Evolutionary conservation across 1,140 invertebrate species (phyloP), one percentile per base, ranked within the genome.

Genomic region (Ceratosolen solmsi): DNA sequence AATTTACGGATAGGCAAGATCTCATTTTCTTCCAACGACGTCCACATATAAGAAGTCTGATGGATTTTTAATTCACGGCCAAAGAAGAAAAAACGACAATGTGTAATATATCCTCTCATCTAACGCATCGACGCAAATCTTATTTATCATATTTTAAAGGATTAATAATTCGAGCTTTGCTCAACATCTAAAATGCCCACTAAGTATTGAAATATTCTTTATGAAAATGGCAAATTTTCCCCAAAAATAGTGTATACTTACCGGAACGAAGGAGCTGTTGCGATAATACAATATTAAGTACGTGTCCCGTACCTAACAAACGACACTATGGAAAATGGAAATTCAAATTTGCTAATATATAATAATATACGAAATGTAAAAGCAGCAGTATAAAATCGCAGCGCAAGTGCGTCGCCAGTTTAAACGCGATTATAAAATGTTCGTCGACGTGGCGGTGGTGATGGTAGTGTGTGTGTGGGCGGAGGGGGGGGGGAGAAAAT

Each of bases 1-100:
- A 89, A 92, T 91, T 90, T 90, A 82, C 83, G 54, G 20, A 73
- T 63, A 49, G 70, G 46, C 58, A 65, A 80, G 54, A 72, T 60
- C 54, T 71, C 68, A 51, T 51, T 77, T 17, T 25, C 41, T 51
- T 22, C 30, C 8, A 41, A 41, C 54, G 60, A 51, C 22, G 49
- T 54, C 25, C 78, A 11, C 49, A 46, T n/a, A 56, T 46, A 46
- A 54, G 51, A 46, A 56, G 46, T 20, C 36, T 33, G 56, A 81
- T 81, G 63, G 72, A 56, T 76, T 81, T 81, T 81, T 81, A 81
- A 81, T 81, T 81, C 80, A 9, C 5, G n/a, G 9, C 1, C 3
- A 0, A 25, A 20, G 27, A 58, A 25, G 38, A 27, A 73, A 72
- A 56, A 79, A 38, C 46, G 15, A 20, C 1, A 15, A 71, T n/a